Base-by-base conservation (phyloP, 2,797 vertebrate genomes). In the Myotis vivesi region DNA sequence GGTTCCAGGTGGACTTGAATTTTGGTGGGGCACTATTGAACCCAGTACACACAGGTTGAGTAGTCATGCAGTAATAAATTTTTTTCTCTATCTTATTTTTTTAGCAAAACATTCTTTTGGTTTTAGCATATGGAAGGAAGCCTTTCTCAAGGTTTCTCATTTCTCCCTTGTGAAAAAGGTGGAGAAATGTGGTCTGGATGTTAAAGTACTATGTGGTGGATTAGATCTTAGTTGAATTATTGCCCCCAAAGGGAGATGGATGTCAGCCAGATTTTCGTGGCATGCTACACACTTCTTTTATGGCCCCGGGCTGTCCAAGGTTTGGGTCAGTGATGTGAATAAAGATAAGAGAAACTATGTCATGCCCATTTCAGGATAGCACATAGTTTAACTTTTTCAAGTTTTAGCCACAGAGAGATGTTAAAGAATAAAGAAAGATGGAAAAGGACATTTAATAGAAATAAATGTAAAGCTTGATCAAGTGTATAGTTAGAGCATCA, bases 131-230 rank as follows among this genome's bases (percentile, higher is more conserved):
- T 94, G 71, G 55, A 89, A 87, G 71, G 55, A 89, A 87, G 76
- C 4, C 5, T 87, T 82, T 84, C 25, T 64, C 68, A 72, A 13
- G 30, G 7, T 84, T 87, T 96, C 62, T 93, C 33, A 49, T 83
- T 73, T 89, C 87, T 89, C 69, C 36, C 55, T 92, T 22, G 68
- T 69, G 59, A 33, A 79, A 79, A 87, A 94, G 55, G n/a, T 69
- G 33, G 84, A 57, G 69, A 94, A 83, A 86, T 92, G 36, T 82
- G 53, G 44, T 92, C 84, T 95, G 73, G 53, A 84, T 44, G 30
- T 41, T 87, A 73, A 30, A 62, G 51, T 22, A 36, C 19, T 59
- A 5, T 33, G 36, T 89, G 53, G n/a, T 89, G 4, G 33, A 72
- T 86, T 92, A 83, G 57, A 69, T 75, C 33, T 38, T 91, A 6